Percentiles rank a stretch among this genome's conserved stretches.
These are phyloP conservation scores for Leptinotarsa juncta DNA, from an alignment of 2,888 invertebrate species.

Conservation along the genomic window DNA sequence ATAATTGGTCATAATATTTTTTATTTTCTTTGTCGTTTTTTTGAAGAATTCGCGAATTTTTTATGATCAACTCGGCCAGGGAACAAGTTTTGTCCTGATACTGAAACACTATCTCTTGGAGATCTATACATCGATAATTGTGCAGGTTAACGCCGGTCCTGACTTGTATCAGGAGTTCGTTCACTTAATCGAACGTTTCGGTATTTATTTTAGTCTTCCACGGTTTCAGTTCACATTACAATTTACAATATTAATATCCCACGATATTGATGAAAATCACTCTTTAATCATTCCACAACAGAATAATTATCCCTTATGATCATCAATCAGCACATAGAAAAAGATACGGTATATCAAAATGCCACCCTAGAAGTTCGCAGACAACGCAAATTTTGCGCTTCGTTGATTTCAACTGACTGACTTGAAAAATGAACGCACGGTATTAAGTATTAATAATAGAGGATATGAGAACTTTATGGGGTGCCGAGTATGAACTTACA, in stretches of 20 bases:
- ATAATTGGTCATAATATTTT: not conserved
- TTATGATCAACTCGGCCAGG: not conserved
- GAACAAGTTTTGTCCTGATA: not conserved
- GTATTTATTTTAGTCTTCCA: conserved; percentile 2
- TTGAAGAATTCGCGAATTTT: not conserved
- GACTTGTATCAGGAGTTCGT: not conserved
- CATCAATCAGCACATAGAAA: not conserved
- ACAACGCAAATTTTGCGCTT: conserved; percentile 40
- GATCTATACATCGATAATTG: not conserved
- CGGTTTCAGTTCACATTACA: not conserved
- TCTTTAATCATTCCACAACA: not conserved
- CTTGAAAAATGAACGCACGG: conserved; percentile 43
- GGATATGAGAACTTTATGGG: conserved; percentile 45
- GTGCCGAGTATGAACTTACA: conserved; percentile 36
- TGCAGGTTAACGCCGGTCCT: not conserved
- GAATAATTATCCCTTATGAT: not conserved
- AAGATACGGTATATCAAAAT: conserved; percentile 19
- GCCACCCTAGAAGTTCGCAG: conserved; percentile 30
- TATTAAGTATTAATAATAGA: conserved; percentile 38
- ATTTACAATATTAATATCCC: too few relatives aligned
- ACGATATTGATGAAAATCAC: conserved; percentile 9
- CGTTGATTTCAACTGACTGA: conserved; percentile 35
- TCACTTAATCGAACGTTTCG: not conserved
- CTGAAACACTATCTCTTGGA: not conserved
- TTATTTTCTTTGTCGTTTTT: not conserved